Base-by-base conservation (phyloP, 2,797 vertebrate genomes). In the Nannoperca australis region DNA sequence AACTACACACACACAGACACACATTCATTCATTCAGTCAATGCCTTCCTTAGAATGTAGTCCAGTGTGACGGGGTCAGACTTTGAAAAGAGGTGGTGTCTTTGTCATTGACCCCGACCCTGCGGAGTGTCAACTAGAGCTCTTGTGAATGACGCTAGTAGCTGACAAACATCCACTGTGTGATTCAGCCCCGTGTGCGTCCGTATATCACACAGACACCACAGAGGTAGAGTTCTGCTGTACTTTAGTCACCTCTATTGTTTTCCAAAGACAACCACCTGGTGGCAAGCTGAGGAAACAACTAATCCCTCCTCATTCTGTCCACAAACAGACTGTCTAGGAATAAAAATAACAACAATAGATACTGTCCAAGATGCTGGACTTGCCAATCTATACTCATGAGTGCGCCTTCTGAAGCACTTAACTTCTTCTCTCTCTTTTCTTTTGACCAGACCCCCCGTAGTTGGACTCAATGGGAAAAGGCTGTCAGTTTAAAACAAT, bases 211-310 rank as follows among this genome's bases (percentile, higher is more conserved):
- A 49, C 68, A 61, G 36, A 69, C 61, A 56, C 70, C 53, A 56
- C 40, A 22, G 47, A 73, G 73, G 36, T 14, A 76, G 73, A 88
- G 70, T 76, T 89, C 56, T 66, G 69, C 60, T 69, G 49, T 65
- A 82, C 85, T 90, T 88, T 79, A 59, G 69, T 90, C 80, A 79
- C 73, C 85, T 78, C 76, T 65, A 87, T 91, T 91, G 85, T 93
- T 85, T 93, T 92, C 88, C 85, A 87, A 91, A 95, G 88, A 93
- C 92, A 95, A 94, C 92, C 94, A 94, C 93, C 93, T 94, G 87
- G 91, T 91, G 94, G 94, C 86, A 90, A 93, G 61, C 78, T 4
- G 71, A 45, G 82, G 88, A 94, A 93, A 87, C 79, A 89, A 76
- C 90, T 79, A 78, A 84, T 85, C 69, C 82, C 86, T 86, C 75